Percentiles rank a stretch among this genome's conserved stretches.
Conservation (phyloP, 1,140 invertebrate genomes). For the Aphelinus atriplicis region DNA sequence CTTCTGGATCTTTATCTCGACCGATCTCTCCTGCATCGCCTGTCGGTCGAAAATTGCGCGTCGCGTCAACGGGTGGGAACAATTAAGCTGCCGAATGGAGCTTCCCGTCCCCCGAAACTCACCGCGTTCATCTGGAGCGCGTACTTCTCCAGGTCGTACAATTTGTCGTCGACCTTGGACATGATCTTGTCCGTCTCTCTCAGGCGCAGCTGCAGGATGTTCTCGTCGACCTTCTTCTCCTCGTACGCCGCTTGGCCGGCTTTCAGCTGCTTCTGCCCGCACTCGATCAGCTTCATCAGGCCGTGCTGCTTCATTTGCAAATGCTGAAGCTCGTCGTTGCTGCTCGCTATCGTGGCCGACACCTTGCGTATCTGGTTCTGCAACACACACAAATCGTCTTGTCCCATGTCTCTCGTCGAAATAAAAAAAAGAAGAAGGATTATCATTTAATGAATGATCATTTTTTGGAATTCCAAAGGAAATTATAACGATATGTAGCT, state of each 20-base stretch:
- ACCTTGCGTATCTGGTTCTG: conserved; percentile 55
- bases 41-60: conserved; percentile 37
- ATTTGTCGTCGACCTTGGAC: conserved; percentile 67
- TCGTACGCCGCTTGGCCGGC: conserved; percentile 59
- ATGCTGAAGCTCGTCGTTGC: conserved; percentile 55
- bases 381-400: not conserved
- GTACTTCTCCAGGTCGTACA: conserved; percentile 71
- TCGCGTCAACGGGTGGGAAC: not conserved
- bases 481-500: no score
- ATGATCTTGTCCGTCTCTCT: conserved; percentile 69
- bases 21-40: conserved; percentile 73
- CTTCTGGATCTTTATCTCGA: conserved; percentile 71
- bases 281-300: conserved; percentile 62
- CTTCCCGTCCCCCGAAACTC: conserved; percentile 38
- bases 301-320: conserved; percentile 64
- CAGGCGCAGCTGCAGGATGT: conserved; percentile 69
- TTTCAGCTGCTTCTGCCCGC: conserved; percentile 69
- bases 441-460: conserved; percentile 30
- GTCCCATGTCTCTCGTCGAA: no score
- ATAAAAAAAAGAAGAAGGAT: conserved; percentile 2
- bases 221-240: conserved; percentile 71
- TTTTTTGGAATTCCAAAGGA: conserved; percentile 31
- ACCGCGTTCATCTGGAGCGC: conserved; percentile 69
- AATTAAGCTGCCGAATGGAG: not conserved
- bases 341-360: conserved; percentile 47